A percentile compares a stretch with the other conserved stretches of the same genome.
These are phyloP conservation scores for Origma solitaria DNA, from an alignment of 2,113 vertebrate species.

Conservation along the genomic window DNA sequence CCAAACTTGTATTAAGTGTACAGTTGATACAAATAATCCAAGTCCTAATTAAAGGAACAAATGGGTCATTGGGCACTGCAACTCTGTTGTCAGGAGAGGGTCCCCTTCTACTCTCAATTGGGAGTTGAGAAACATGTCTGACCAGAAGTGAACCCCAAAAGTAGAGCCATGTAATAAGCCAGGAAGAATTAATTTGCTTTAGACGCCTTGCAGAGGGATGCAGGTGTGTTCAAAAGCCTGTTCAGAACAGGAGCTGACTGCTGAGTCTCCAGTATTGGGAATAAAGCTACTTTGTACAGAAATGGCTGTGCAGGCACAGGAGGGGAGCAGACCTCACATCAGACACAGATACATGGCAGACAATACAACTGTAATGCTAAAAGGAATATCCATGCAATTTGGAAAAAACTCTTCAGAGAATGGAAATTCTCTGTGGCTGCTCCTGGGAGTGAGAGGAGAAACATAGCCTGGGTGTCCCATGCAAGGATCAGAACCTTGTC, in stretches of 20 bases:
- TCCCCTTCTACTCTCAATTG: not conserved
- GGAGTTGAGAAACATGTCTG: not conserved
- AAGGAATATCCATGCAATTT: not conserved
- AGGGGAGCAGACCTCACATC: not conserved
- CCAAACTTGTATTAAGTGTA: not conserved
- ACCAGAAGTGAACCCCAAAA: not conserved
- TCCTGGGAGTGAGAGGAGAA: not conserved
- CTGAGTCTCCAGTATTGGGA: not conserved
- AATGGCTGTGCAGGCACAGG: not conserved
- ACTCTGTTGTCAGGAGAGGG: not conserved
- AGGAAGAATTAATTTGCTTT: not conserved
- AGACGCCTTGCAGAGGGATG: accelerated
- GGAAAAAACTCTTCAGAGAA: not conserved
- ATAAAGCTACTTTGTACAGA: not conserved
- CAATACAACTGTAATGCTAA: not conserved
- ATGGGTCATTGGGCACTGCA: not conserved
- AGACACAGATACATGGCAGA: not conserved
- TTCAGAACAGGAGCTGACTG: not conserved
- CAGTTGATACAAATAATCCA: not conserved
- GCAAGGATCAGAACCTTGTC: not conserved
- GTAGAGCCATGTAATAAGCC: not conserved
- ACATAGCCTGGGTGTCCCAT: not conserved
- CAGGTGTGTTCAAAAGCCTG: not conserved
- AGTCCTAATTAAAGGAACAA: not conserved
- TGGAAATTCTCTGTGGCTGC: not conserved